phyloP scores from a whole-genome alignment of 2,113 vertebrate species.

The zebrafish (Danio rerio) region GRCz12tu NC_133188.1:30099001-30099500 shows the following conservation, averaged over 20 bases:
- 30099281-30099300: background rate
- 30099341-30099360: background rate
- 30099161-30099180: background rate
- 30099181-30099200: background rate
- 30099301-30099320: background rate
- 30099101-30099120: too few species aligned
- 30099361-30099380: background rate
- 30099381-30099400: background rate
- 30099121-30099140: background rate
- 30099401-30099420: background rate
- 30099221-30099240: background rate
- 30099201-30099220: background rate
- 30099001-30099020: too few species aligned
- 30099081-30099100: too few species aligned
- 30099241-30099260: background rate
- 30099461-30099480: background rate
- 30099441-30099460: background rate
- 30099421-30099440: background rate
- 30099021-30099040: too few species aligned
- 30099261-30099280: background rate
- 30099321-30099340: background rate
- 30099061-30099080: too few species aligned
- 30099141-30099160: background rate
- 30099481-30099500: conserved; percentile 29
- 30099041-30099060: too few species aligned